phyloP scores from a whole-genome alignment of 2,888 invertebrate species.

The Polietes domitor region DNA sequence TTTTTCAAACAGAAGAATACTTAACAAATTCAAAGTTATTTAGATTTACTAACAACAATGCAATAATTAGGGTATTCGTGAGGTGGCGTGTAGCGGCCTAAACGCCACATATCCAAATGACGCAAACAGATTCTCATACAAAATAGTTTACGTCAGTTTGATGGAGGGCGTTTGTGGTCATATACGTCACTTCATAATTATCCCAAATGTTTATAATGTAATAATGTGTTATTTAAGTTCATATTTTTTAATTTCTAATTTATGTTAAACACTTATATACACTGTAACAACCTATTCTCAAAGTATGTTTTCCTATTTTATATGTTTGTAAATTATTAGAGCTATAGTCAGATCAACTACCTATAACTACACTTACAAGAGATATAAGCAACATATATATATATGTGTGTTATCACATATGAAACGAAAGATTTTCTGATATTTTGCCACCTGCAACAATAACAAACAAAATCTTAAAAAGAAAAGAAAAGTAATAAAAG shows the following conservation, averaged over 20 bases:
- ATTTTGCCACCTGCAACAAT: conserved; percentile 48
- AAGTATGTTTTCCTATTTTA: conserved; percentile 59
- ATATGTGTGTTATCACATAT: conserved; percentile 18
- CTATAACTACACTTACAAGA: conserved; percentile 12
- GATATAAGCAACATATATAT: neutral
- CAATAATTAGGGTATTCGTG: no score
- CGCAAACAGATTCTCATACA: no score
- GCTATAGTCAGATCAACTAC: conserved; percentile 11
- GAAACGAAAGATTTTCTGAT: conserved; percentile 40
- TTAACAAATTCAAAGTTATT: neutral
- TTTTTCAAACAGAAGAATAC: conserved; percentile 16
- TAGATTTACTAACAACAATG: conserved; percentile 34
- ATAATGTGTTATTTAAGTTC: conserved; percentile 6
- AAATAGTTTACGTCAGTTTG: no score
- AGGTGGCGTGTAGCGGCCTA: no score
- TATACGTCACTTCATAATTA: no score
- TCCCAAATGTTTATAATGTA: conserved; percentile 23
- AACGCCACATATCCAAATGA: no score
- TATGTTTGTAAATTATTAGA: conserved; percentile 59
- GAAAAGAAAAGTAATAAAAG: conserved; percentile 43
- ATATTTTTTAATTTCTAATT: conserved; percentile 30
- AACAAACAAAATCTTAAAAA: conserved; percentile 44
- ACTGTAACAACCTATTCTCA: conserved; percentile 50
- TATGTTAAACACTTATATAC: neutral
- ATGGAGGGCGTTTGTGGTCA: no score